phyloP scores from a whole-genome alignment of 2,888 invertebrate genomes.

The Papilio protenor region DNA sequence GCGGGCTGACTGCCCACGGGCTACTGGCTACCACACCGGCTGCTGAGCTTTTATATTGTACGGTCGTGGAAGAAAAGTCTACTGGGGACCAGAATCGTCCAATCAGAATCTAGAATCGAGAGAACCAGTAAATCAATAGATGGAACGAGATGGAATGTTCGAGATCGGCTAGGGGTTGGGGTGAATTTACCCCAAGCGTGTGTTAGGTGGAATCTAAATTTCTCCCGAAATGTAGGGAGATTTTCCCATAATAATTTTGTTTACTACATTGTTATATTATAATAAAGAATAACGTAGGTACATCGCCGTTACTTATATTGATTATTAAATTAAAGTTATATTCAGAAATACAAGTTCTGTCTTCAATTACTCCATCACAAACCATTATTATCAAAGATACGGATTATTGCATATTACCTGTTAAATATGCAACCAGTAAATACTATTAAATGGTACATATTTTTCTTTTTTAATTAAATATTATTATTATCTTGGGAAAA shows the following conservation, averaged over 20 bases:
- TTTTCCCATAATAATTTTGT: not conserved
- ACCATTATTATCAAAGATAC: too few relatives aligned
- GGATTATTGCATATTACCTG: not conserved
- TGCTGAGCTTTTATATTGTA: slow-evolving; percentile 61
- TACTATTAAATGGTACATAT: not conserved
- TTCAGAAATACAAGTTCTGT: too few relatives aligned
- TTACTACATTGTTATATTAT: too few relatives aligned
- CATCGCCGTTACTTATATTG: too few relatives aligned
- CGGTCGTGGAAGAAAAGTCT: slow-evolving; percentile 65
- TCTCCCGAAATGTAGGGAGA: not conserved
- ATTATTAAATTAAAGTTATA: too few relatives aligned
- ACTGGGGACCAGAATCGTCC: slow-evolving; percentile 54
- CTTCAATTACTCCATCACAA: too few relatives aligned
- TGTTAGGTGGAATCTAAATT: not conserved
- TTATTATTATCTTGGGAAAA: not conserved
- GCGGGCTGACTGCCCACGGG: slow-evolving; percentile 61
- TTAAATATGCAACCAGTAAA: not conserved
- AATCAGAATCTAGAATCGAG: slow-evolving; percentile 53
- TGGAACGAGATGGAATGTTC: slow-evolving; percentile 12
- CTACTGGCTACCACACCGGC: slow-evolving; percentile 41
- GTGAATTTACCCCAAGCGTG: not conserved
- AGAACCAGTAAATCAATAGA: not conserved
- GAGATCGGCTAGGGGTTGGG: not conserved
- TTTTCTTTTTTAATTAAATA: not conserved
- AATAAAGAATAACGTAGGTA: too few relatives aligned